These are phyloP conservation scores for Mus caroli DNA, from an alignment of 2,797 vertebrate genomes.

Conservation along the genomic window DNA sequence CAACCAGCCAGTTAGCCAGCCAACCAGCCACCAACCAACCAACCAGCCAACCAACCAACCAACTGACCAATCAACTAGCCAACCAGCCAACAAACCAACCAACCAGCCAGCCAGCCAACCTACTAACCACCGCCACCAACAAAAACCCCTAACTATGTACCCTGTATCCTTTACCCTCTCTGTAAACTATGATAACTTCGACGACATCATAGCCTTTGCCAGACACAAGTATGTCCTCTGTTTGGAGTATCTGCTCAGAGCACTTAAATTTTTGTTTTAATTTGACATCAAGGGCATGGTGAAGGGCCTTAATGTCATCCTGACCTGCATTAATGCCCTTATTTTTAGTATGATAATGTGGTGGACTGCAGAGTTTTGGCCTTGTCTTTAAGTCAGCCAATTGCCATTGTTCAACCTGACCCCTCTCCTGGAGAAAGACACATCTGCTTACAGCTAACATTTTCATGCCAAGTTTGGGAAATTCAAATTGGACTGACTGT, in stretches of 20 bases:
- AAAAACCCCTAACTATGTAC: not conserved
- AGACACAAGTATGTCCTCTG: not conserved
- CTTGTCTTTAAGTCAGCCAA: not conserved
- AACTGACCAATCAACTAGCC: not conserved
- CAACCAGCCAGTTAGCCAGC: not conserved
- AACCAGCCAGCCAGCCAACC: not conserved
- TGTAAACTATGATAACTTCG: not conserved
- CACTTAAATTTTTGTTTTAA: slow-evolving; percentile 2
- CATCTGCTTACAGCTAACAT: slow-evolving; percentile 7
- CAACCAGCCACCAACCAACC: not conserved
- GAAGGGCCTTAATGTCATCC: not conserved
- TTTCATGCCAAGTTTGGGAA: slow-evolving; percentile 40
- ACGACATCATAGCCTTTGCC: not conserved
- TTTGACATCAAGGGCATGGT: not conserved
- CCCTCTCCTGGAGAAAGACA: not conserved
- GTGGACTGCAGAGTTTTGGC: too few species aligned
- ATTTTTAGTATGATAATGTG: not conserved
- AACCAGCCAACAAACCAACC: not conserved
- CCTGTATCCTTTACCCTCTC: not conserved
- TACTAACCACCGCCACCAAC: not conserved
- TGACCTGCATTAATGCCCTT: not conserved
- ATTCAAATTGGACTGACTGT: not conserved
- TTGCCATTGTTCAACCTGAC: not conserved
- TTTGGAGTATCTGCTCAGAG: not conserved
- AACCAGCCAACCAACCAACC: not conserved